Conservation (phyloP, 2,888 invertebrate species). For the Drymonia ruficornis region DNA sequence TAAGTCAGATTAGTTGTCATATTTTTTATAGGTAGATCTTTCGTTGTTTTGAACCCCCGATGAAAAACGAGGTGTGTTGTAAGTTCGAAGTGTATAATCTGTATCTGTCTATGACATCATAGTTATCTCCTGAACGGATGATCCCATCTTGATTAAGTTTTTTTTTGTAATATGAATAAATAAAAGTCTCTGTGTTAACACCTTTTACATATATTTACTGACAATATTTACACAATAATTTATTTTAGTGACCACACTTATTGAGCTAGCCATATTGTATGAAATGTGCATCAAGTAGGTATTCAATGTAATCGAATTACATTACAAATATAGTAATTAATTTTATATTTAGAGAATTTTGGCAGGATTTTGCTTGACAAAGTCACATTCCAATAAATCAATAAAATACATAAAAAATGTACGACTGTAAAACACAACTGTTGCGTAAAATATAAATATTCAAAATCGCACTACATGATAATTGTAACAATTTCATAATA, state of each 20-base stretch:
- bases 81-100: no score
- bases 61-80: no score
- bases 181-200: conserved; percentile 59
- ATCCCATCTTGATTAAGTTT: no score
- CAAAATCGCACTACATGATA: conserved; percentile 47
- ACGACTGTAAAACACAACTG: conserved; percentile 63
- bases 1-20: no score
- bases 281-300: conserved; percentile 80
- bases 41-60: no score
- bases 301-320: conserved; percentile 78
- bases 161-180: conserved; percentile 25
- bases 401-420: conserved; percentile 42
- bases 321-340: conserved; percentile 60
- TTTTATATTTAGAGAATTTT: conserved; percentile 62
- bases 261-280: conserved; percentile 81
- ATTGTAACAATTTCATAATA: conserved; percentile 55
- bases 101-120: no score
- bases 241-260: conserved; percentile 83
- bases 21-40: no score
- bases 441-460: conserved; percentile 65
- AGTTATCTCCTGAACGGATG: no score
- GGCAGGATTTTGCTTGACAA: conserved; percentile 82
- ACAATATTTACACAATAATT: conserved; percentile 82
- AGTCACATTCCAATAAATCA: conserved; percentile 68
- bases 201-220: conserved; percentile 83